These are phyloP conservation scores for Cistogaster globosa DNA, from an alignment of 2,888 invertebrate genomes.

Conservation along the genomic window DNA sequence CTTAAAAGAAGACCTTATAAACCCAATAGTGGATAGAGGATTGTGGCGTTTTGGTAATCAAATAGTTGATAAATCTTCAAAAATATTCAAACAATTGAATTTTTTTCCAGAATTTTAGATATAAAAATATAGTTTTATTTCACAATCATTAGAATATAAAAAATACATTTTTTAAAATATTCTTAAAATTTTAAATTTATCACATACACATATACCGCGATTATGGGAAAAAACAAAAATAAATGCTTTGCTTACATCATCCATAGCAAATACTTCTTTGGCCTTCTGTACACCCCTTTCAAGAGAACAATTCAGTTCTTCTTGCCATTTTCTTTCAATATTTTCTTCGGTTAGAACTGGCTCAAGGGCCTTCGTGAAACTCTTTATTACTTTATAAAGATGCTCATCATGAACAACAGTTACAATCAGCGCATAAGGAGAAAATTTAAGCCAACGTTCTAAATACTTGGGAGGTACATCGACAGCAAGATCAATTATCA, in stretches of 20 bases:
- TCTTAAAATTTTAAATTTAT: slow-evolving; percentile 74
- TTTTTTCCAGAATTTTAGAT: slow-evolving; percentile 2
- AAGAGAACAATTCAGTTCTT: slow-evolving; percentile 74
- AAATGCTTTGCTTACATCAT: slow-evolving; percentile 73
- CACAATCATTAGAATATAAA: not conserved
- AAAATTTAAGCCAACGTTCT: slow-evolving; percentile 77
- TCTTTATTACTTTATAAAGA: slow-evolving; percentile 73
- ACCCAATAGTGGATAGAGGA: slow-evolving; percentile 90
- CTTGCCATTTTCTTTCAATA: slow-evolving; percentile 75
- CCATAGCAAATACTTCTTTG: slow-evolving; percentile 63
- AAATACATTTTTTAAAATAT: slow-evolving; percentile 13
- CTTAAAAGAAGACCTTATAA: slow-evolving; percentile 90
- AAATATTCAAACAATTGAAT: slow-evolving; percentile 86
- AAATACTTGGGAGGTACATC: slow-evolving; percentile 74
- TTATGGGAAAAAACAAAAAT: slow-evolving; percentile 76
- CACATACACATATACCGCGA: slow-evolving; percentile 75
- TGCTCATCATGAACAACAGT: slow-evolving; percentile 75
- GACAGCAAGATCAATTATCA: slow-evolving; percentile 76
- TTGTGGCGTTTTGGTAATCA: slow-evolving; percentile 93
- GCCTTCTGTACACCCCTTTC: slow-evolving; percentile 73
- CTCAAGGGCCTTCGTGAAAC: slow-evolving; percentile 72
- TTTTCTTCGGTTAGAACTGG: slow-evolving; percentile 74
- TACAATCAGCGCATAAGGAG: slow-evolving; percentile 75
- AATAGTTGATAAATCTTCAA: slow-evolving; percentile 87
- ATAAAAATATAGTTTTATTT: not conserved